Evolutionary conservation across 2,797 vertebrate genomes (phyloP).

Genomic region (Lates japonicus): DNA sequence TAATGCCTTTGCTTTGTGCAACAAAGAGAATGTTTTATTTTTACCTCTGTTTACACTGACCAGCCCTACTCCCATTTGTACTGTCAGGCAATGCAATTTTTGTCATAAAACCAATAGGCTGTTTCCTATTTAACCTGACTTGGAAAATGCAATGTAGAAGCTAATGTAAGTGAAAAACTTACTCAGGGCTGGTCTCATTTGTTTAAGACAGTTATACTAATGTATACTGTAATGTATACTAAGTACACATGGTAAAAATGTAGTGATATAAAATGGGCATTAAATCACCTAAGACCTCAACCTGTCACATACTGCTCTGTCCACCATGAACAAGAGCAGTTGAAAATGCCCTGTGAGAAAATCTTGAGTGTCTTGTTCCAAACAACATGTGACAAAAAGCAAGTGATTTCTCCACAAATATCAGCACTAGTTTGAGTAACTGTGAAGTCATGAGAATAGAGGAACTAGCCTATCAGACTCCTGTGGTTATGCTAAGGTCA

Average conservation of each 20-base stretch:
- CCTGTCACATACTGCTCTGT: not conserved
- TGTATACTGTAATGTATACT: not conserved
- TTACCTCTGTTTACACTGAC: not conserved
- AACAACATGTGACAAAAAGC: not conserved
- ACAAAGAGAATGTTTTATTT: not conserved
- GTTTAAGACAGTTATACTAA: not conserved
- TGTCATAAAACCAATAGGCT: not conserved
- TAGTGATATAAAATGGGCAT: not conserved
- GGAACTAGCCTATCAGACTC: not conserved
- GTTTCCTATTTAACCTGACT: not conserved
- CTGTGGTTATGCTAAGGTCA: not conserved
- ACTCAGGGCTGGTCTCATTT: not conserved
- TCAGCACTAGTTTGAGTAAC: not conserved
- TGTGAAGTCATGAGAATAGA: not conserved
- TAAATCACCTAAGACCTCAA: not conserved
- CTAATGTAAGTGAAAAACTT: not conserved
- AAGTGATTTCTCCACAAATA: not conserved
- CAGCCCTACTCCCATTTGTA: not conserved
- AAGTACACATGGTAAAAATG: not conserved
- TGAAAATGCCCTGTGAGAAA: not conserved
- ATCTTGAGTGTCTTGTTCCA: not conserved
- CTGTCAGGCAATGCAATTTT: not conserved
- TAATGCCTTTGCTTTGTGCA: not conserved
- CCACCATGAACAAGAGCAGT: not conserved
- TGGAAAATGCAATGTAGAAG: not conserved